Evolutionary conservation across 2,113 vertebrate species (phyloP).

Genomic region (Gavia stellata): DNA sequence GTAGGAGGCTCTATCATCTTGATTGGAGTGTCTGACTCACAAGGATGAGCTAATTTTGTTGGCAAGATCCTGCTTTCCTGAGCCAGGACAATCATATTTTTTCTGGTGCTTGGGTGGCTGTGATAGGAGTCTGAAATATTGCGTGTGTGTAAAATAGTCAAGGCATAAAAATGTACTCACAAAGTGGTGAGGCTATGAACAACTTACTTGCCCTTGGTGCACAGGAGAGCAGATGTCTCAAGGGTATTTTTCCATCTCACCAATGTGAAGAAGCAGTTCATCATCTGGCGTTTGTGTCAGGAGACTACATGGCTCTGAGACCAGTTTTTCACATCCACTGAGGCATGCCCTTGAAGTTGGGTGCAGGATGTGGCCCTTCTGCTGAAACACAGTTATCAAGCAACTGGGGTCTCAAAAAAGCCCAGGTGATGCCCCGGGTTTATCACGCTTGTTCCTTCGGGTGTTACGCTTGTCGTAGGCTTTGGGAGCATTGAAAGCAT

Average conservation of each 20-base stretch:
- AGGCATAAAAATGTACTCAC: not conserved
- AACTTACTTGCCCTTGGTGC: not conserved
- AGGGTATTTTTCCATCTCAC: not conserved
- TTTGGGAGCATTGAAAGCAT: not conserved
- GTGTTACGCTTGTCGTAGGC: not conserved
- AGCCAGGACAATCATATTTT: conserved; percentile 4
- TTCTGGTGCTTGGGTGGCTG: not conserved
- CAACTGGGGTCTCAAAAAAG: not conserved
- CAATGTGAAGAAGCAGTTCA: not conserved
- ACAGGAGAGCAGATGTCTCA: not conserved
- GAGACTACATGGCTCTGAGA: not conserved
- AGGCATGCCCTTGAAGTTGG: not conserved
- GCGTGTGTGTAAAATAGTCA: not conserved
- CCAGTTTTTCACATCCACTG: not conserved
- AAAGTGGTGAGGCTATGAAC: not conserved
- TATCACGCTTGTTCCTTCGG: not conserved
- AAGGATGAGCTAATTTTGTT: conserved; percentile 49
- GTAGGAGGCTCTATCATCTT: not conserved
- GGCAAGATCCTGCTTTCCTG: conserved; percentile 12
- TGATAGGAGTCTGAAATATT: conserved; percentile 25
- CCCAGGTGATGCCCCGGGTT: not conserved
- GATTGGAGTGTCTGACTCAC: conserved; percentile 44
- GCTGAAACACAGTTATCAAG: not conserved
- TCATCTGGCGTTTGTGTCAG: not conserved
- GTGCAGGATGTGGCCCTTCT: not conserved